phyloP scores from a whole-genome alignment of 2,888 invertebrate genomes.

The Cerceris rybyensis region DNA sequence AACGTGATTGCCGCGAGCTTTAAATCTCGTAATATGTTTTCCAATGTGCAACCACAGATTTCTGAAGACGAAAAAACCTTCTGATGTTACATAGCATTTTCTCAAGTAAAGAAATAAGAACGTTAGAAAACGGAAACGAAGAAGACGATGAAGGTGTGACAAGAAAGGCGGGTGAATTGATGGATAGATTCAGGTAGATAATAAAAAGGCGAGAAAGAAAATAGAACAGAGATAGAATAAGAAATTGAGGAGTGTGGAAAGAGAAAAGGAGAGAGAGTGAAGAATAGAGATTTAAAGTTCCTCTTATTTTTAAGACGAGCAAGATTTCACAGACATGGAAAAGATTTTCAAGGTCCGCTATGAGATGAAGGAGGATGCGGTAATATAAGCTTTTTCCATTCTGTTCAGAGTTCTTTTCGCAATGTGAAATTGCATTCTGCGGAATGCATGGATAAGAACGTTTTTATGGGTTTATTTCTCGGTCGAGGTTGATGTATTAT shows the following conservation, averaged over 20 bases:
- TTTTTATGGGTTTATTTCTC: too few relatives aligned
- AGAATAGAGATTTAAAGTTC: not conserved
- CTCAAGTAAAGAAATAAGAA: not conserved
- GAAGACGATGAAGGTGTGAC: not conserved
- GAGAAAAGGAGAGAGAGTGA: not conserved
- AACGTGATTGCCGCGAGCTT: conserved; percentile 33
- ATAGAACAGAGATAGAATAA: not conserved
- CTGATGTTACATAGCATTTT: conserved; percentile 2
- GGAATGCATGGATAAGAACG: too few relatives aligned
- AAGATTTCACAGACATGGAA: too few relatives aligned
- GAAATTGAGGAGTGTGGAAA: not conserved
- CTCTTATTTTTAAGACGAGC: too few relatives aligned
- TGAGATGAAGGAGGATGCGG: too few relatives aligned
- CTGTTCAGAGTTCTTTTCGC: too few relatives aligned
- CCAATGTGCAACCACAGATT: not conserved
- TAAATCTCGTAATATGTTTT: conserved; percentile 22
- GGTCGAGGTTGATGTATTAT: too few relatives aligned
- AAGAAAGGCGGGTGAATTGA: not conserved
- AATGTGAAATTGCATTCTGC: too few relatives aligned
- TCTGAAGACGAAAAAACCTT: not conserved
- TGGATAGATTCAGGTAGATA: not conserved
- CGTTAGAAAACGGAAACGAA: not conserved
- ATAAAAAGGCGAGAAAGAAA: not conserved
- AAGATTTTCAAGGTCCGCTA: too few relatives aligned
- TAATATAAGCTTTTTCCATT: too few relatives aligned